Evolutionary conservation across 2,888 invertebrate genomes (phyloP).

Genomic region (Anodontia alba): DNA sequence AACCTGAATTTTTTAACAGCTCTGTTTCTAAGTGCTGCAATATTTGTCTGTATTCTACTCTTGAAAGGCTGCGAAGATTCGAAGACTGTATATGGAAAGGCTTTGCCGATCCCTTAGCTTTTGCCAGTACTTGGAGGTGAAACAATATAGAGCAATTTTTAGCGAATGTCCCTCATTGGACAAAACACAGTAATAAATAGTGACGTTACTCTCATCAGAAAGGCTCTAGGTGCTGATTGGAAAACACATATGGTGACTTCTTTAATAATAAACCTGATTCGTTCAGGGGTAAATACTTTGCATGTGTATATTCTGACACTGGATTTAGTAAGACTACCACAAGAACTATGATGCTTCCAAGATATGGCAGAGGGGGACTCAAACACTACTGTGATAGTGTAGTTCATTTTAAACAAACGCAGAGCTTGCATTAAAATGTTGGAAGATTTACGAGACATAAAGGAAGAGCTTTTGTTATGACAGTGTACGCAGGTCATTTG

Average conservation of each 20-base stretch:
- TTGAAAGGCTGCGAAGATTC: too few relatives aligned
- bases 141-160: not conserved
- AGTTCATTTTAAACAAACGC: not conserved
- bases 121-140: not conserved
- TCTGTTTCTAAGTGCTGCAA: too few relatives aligned
- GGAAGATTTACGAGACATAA: not conserved
- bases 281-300: not conserved
- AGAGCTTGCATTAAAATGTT: not conserved
- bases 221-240: not conserved
- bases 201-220: too few relatives aligned
- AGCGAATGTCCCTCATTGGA: not conserved
- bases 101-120: not conserved
- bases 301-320: not conserved
- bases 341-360: not conserved
- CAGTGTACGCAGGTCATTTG: not conserved
- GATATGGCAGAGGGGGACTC: not conserved
- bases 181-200: not conserved
- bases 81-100: not conserved
- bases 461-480: not conserved
- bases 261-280: not conserved
- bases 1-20: too few relatives aligned
- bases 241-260: slow-evolving; percentile 1
- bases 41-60: too few relatives aligned
- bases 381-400: not conserved
- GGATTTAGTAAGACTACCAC: not conserved